Percentiles rank a stretch among this genome's conserved stretches.
These are phyloP conservation scores for Conomelus anceps DNA, from an alignment of 2,888 invertebrate genomes.

Conservation along the genomic window DNA sequence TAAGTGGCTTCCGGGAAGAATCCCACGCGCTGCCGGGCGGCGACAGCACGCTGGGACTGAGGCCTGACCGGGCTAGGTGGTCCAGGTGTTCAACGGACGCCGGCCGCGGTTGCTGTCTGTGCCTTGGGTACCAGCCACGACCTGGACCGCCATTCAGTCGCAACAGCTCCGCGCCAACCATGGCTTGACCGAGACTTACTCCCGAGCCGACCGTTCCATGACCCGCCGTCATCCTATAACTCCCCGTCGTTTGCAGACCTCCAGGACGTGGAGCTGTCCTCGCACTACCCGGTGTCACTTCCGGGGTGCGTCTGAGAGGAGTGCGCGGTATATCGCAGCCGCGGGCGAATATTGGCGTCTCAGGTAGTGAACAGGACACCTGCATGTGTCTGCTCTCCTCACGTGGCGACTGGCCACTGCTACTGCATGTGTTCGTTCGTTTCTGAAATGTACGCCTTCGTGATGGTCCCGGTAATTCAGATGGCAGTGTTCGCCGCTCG, in stretches of 20 bases:
- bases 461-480: conserved; percentile 55
- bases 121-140: conserved; percentile 59
- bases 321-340: conserved; percentile 79
- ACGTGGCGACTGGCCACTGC: conserved; percentile 37
- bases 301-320: conserved; percentile 62
- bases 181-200: conserved; percentile 44
- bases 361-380: conserved; percentile 80
- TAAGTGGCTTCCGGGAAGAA: conserved; percentile 64
- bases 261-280: conserved; percentile 26
- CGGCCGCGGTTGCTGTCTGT: conserved; percentile 49
- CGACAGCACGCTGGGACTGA: conserved; percentile 30
- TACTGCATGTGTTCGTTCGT: conserved; percentile 25
- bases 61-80: conserved; percentile 48
- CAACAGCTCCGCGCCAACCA: conserved; percentile 72
- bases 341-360: conserved; percentile 79
- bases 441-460: conserved; percentile 49
- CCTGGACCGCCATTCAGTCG: conserved; percentile 74
- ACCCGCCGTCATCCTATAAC: conserved; percentile 40
- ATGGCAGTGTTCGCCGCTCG: conserved; percentile 66
- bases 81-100: conserved; percentile 82
- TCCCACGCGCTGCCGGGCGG: conserved; percentile 38
- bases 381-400: conserved; percentile 53
- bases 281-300: conserved; percentile 37
- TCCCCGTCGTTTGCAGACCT: conserved; percentile 27
- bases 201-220: conserved; percentile 39